Percentiles rank a stretch among this genome's conserved stretches.
Conservation (phyloP, 2,888 invertebrate species). For the Rhaphigaster nebulosa region DNA sequence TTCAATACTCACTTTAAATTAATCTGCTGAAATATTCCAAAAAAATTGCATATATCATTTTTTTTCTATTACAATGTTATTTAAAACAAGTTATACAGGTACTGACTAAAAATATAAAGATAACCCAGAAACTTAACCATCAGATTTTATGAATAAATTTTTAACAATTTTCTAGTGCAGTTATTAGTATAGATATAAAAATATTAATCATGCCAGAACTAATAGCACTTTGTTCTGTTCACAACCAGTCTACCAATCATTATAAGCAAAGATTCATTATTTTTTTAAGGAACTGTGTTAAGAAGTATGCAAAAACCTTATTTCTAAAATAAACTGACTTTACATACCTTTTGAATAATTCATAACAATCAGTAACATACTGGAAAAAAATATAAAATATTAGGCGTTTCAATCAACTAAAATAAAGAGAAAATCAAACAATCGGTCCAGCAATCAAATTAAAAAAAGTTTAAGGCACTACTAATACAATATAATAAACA, state of each 20-base stretch:
- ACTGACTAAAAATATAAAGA: not conserved
- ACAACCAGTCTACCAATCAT: not conserved
- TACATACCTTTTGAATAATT: not conserved
- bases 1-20: not conserved
- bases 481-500: not conserved
- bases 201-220: not conserved
- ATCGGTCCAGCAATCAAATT: not conserved
- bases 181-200: constrained; percentile 8
- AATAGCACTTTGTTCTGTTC: not conserved
- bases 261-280: not conserved
- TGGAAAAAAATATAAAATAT: not conserved
- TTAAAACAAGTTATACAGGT: constrained; percentile 9
- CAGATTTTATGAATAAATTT: not conserved
- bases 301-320: not conserved
- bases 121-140: not conserved
- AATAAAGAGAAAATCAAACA: not conserved
- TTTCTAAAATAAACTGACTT: not conserved
- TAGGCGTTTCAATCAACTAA: not conserved
- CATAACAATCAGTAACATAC: not conserved
- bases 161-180: not conserved
- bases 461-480: not conserved
- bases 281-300: not conserved
- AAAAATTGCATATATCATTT: not conserved
- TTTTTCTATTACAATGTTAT: not conserved
- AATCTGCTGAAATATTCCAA: not conserved